Evolutionary conservation across 1,140 invertebrate species (phyloP).

Genomic region (Drosophila subobscura): DNA sequence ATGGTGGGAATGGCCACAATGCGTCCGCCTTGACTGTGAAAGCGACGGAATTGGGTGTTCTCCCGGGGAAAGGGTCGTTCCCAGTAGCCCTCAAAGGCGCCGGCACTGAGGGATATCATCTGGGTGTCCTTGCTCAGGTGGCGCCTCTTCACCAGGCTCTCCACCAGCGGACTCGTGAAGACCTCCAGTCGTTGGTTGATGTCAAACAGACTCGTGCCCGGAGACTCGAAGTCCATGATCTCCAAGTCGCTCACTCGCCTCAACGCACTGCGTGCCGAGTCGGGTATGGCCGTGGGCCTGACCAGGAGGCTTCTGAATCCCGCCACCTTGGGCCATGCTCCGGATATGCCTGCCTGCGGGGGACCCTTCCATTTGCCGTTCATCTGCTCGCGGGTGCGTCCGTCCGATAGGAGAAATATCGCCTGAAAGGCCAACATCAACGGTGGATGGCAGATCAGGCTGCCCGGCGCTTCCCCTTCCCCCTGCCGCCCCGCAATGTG

Average conservation of each 20-base stretch:
- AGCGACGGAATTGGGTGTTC: neutral
- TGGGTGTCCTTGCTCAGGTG: neutral
- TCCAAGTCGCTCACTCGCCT: too few relatives aligned
- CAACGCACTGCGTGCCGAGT: too few relatives aligned
- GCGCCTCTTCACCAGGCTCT: neutral
- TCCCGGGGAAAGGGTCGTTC: neutral
- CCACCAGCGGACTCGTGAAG: neutral
- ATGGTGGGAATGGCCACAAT: neutral
- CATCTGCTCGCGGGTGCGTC: neutral
- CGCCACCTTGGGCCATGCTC: neutral
- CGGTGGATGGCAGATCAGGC: neutral
- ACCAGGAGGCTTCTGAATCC: too few relatives aligned
- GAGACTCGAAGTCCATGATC: too few relatives aligned
- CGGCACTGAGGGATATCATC: neutral
- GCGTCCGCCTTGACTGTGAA: neutral
- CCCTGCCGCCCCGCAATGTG: neutral
- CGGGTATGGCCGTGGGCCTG: too few relatives aligned
- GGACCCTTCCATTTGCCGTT: neutral
- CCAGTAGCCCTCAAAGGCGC: neutral
- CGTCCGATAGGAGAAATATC: neutral
- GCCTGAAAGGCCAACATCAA: neutral
- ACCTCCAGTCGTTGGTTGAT: too few relatives aligned
- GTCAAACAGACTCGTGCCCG: too few relatives aligned
- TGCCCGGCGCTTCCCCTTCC: neutral
- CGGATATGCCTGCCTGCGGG: neutral